Percentiles rank a stretch among this genome's conserved stretches.
Evolutionary conservation across 2,797 vertebrate species (phyloP).

Genomic region (Galagoides demidoff): DNA sequence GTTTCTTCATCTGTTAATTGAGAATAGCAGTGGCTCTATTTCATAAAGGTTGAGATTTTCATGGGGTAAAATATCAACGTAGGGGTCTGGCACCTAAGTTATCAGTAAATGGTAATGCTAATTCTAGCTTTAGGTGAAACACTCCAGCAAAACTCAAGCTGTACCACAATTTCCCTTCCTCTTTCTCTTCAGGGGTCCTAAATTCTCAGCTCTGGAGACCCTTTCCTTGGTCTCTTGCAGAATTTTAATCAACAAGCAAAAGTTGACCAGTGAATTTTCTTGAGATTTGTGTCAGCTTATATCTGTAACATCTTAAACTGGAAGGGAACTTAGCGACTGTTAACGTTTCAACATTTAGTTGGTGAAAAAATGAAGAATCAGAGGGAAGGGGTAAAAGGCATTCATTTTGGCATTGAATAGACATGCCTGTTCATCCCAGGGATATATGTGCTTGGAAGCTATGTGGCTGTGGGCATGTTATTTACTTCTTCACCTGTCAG

Average conservation of each 20-base stretch:
- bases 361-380: background rate
- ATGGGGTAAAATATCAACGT: background rate
- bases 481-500: slow-evolving; percentile 7
- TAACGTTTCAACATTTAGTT: background rate
- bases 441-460: background rate
- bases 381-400: background rate
- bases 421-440: background rate
- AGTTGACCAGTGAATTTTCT: background rate
- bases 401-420: background rate
- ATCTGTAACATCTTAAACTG: background rate
- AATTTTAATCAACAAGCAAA: slow-evolving; percentile 23
- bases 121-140: background rate
- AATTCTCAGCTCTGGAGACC: background rate
- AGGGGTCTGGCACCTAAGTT: background rate
- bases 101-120: background rate
- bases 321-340: background rate
- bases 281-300: slow-evolving; percentile 12
- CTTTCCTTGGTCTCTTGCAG: background rate
- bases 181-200: background rate
- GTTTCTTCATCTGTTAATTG: slow-evolving; percentile 20
- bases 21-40: background rate
- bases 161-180: background rate
- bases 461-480: background rate
- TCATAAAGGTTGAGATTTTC: background rate
- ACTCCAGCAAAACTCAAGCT: background rate